Evolutionary conservation across 1,140 invertebrate species (phyloP), one percentile per base, ranked within the genome.

Genomic region (Linepithema humile): DNA sequence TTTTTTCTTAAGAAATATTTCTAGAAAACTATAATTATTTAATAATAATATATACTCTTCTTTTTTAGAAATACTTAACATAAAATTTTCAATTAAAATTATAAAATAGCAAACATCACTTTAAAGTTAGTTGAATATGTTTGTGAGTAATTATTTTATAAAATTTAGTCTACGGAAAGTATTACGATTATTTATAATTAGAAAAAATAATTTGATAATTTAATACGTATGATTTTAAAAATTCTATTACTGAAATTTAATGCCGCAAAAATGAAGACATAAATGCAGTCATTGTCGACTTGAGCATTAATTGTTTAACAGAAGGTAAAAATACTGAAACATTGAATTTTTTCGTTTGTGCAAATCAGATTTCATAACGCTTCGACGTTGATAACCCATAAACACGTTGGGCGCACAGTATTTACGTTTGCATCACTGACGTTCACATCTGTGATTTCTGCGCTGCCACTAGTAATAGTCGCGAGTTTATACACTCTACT

Each of bases 401-500:
- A 53, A 80, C 35, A 50, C 48, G 48, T 40, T 53, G 32, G 45
- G 45, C 53, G 40, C 35, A 40, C 3, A n/a, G 35, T 80, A 70
- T 80, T 80, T 80, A 78, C 35, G 17, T 69, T 78, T 78, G 10
- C 75, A 78, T 78, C 65, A 55, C 48, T 55, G n/a, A 7, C 48
- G 35, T 77, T 32, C 15, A 20, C 12, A 32, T 80, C 43, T 55
- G 48, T 48, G 35, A 57, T 32, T 80, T 67, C 43, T 57, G 26
- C 59, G n/a, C 29, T 20, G 62, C 43, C 23, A 6, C 64, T 69
- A n/a, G 26, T 80, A 80, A 80, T 80, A 80, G 75, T 80, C 64
- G 48, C 12, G 38, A 80, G 64, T 80, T 80, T 80, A 80, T 80
- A 80, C 75, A 80, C 48, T 80, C 48, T 43, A 26, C 64, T 43